These are phyloP conservation scores for Aythya fuligula DNA, from an alignment of 2,797 vertebrate species.

Conservation along the genomic window DNA sequence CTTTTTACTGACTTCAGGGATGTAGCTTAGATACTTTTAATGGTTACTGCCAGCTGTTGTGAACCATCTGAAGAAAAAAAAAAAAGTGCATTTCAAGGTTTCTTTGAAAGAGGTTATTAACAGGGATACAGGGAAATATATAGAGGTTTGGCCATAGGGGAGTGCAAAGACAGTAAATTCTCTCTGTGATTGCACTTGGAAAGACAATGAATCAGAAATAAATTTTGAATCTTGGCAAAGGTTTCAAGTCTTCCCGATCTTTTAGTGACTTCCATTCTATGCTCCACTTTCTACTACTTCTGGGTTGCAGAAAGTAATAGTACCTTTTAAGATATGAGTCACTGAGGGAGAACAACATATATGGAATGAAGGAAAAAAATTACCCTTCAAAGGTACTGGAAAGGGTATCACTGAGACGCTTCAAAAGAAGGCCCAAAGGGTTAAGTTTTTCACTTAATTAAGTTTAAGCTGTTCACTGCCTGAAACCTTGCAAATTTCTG, in stretches of 20 bases:
- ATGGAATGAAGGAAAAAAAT: slow-evolving; percentile 21
- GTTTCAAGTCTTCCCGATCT: neutral
- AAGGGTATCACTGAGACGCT: slow-evolving; percentile 14
- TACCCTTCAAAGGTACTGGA: slow-evolving; percentile 44
- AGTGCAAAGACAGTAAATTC: neutral
- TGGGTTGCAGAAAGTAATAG: neutral
- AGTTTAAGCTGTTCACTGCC: slow-evolving; percentile 63
- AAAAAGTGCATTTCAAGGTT: neutral
- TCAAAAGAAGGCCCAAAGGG: slow-evolving; percentile 58
- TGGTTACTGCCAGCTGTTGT: neutral
- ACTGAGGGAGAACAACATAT: neutral
- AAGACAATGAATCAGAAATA: neutral
- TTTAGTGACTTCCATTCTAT: neutral
- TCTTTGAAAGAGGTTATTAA: neutral
- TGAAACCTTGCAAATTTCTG: slow-evolving; percentile 69
- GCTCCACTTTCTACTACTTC: neutral
- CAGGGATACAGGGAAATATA: neutral
- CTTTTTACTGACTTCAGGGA: neutral
- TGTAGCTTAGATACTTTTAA: neutral
- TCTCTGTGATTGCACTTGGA: neutral
- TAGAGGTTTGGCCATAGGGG: neutral
- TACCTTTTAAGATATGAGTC: neutral
- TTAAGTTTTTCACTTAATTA: slow-evolving; percentile 66
- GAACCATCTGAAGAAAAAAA: neutral
- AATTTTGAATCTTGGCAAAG: neutral